These are phyloP conservation scores for Trichonephila clavipes DNA, from an alignment of 1,140 invertebrate species.

Conservation along the genomic window DNA sequence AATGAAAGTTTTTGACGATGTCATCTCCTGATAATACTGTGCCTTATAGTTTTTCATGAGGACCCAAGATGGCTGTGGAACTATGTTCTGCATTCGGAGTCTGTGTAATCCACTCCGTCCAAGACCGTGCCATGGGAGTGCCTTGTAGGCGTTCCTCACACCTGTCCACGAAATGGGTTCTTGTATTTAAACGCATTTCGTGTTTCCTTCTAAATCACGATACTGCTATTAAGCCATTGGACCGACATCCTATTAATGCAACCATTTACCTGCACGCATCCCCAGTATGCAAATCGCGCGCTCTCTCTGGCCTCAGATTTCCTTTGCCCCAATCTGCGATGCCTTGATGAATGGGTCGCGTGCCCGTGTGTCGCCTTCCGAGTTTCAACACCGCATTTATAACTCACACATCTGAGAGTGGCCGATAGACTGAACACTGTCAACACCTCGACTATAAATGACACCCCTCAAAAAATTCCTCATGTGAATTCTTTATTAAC, in stretches of 20 bases:
- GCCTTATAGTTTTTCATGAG: not conserved
- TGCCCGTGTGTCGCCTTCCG: not conserved
- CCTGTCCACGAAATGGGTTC: constrained; percentile 64
- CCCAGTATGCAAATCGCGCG: not conserved
- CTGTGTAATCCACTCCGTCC: not conserved
- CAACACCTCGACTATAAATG: not conserved
- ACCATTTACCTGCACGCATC: constrained; percentile 56
- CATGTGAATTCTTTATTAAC: too few relatives aligned
- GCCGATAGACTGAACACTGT: not conserved
- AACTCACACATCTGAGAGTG: not conserved
- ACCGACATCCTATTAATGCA: constrained; percentile 63
- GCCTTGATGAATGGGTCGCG: constrained; percentile 38
- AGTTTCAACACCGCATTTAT: constrained; percentile 11
- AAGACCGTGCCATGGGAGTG: constrained; percentile 44
- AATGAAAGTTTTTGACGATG: not conserved
- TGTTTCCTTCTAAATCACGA: constrained; percentile 63
- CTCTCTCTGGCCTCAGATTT: not conserved
- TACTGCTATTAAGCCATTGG: constrained; percentile 62
- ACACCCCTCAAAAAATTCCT: not conserved
- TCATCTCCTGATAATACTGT: not conserved
- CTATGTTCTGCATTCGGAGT: not conserved
- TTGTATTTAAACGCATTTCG: constrained; percentile 52
- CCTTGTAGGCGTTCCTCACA: constrained; percentile 63
- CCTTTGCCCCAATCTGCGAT: not conserved
- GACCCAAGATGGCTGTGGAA: not conserved